Percentiles rank a stretch among this genome's conserved stretches.
Conservation (phyloP, 2,888 invertebrate species). For the Plagodis pulveraria region DNA sequence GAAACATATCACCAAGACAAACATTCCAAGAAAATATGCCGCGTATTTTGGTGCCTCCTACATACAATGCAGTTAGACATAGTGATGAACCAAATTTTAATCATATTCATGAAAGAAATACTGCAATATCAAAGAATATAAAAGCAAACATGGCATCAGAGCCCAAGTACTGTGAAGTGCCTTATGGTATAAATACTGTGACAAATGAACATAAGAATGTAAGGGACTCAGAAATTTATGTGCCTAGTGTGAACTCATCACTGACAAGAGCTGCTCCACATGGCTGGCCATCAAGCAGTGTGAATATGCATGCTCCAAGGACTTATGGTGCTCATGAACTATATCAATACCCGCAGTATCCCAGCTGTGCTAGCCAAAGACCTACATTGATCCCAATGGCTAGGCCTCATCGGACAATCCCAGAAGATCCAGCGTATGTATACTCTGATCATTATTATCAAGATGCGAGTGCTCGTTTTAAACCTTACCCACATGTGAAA, state of each 20-base stretch:
- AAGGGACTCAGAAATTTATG: conserved; percentile 66
- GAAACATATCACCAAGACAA: conserved; percentile 83
- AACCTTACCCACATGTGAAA: conserved; percentile 74
- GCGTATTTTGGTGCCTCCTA: conserved; percentile 76
- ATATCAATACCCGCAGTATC: conserved; percentile 72
- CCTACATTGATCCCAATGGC: conserved; percentile 51
- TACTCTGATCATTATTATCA: conserved; percentile 69
- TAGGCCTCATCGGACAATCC: conserved; percentile 59
- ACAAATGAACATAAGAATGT: conserved; percentile 70
- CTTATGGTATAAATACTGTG: conserved; percentile 71
- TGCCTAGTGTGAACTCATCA: conserved; percentile 60
- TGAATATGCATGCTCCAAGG: conserved; percentile 59
- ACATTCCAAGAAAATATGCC: conserved; percentile 84
- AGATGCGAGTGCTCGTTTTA: conserved; percentile 69
- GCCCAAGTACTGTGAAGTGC: conserved; percentile 80
- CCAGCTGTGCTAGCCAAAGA: conserved; percentile 66
- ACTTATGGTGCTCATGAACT: conserved; percentile 67
- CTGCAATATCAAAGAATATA: conserved; percentile 55
- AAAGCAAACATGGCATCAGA: conserved; percentile 67
- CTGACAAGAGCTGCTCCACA: conserved; percentile 56
- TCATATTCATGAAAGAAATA: conserved; percentile 52
- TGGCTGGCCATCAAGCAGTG: conserved; percentile 62
- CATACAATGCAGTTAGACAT: conserved; percentile 63
- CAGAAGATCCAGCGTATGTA: conserved; percentile 64
- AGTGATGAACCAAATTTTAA: conserved; percentile 62